phyloP scores from a whole-genome alignment of 2,113 vertebrate species.

The Cyanoramphus novaezelandiae region DNA sequence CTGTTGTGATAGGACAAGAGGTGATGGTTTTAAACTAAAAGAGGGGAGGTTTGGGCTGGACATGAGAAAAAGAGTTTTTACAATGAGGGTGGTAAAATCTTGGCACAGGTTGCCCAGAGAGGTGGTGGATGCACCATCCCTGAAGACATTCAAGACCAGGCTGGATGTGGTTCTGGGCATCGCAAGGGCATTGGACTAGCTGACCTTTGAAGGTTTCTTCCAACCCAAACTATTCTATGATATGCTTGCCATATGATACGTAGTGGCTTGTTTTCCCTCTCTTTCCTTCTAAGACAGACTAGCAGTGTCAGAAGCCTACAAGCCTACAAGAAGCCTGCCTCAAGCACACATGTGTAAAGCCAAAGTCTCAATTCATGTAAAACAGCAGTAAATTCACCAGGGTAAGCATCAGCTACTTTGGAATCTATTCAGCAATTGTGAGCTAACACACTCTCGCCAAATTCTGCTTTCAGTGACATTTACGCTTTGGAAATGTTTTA shows the following conservation, averaged over 20 bases:
- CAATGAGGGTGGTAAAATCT: not conserved
- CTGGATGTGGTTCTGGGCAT: not conserved
- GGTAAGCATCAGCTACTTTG: not conserved
- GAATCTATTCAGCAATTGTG: not conserved
- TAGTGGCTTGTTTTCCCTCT: not conserved
- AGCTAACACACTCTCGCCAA: not conserved
- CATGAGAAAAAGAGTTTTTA: not conserved
- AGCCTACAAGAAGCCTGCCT: not conserved
- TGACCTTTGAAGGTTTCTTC: not conserved
- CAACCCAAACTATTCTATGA: not conserved
- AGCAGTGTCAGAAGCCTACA: not conserved
- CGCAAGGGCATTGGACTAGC: not conserved
- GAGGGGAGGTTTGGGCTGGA: not conserved
- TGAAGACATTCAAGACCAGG: not conserved
- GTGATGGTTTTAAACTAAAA: not conserved
- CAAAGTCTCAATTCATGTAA: not conserved
- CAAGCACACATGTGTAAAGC: rapidly evolving
- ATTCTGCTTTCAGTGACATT: not conserved
- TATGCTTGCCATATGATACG: not conserved
- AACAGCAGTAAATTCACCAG: not conserved
- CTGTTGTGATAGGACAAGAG: not conserved
- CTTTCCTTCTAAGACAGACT: not conserved
- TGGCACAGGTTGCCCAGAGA: not conserved
- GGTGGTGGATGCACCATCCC: not conserved
- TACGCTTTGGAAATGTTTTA: not conserved